Base-by-base conservation (phyloP, 2,113 vertebrate genomes). In the Carassius auratus region DNA sequence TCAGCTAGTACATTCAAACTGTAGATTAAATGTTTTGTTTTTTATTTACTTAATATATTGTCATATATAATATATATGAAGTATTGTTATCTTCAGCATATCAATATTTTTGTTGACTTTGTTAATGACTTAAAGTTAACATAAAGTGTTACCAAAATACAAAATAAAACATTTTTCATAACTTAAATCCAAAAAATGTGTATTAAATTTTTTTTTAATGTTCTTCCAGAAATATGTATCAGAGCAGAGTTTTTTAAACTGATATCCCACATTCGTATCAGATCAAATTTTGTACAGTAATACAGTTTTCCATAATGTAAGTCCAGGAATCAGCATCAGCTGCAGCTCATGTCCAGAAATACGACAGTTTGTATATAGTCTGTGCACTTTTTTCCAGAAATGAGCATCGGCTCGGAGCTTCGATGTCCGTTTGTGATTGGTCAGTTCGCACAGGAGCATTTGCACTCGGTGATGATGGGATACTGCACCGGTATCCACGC, bases 401-500 rank as follows among this genome's bases (percentile, higher is more conserved):
- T 15, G 13, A 30, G 62, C 23, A 64, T 64, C 12, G 23, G 1
- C 0, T 7, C 23, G 26, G 13, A 68, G 30, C 33, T 36, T 69
- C 9, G 66, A 69, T 69, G 36, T 21, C 68, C 68, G 5, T n/a
- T 71, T 21, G 6, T 23, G 12, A 8, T 9, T 48, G 78, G 19
- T 92, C 86, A 96, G 91, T 94, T 94, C 86, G 96, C 96, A 89
- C 98, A 99, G 42, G 98, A 95, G 91, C 98, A 99, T 88, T 98
- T 99, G 94, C 98, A 99, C 92, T 97, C 97, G 48, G 97, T 95
- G 83, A 99, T 98, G 94, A 99, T 95, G 89, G 98, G 97, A 92
- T 99, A 99, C 92, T 98, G 97, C 89, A 99, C 96, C 75, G 95
- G 96, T 90, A 99, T 98, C 98, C 98, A 99, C 62, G 95, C 93